Percentiles rank a stretch among this genome's conserved stretches.
These are phyloP conservation scores for Pandemis heparana DNA, from an alignment of 2,888 invertebrate species.

Conservation along the genomic window DNA sequence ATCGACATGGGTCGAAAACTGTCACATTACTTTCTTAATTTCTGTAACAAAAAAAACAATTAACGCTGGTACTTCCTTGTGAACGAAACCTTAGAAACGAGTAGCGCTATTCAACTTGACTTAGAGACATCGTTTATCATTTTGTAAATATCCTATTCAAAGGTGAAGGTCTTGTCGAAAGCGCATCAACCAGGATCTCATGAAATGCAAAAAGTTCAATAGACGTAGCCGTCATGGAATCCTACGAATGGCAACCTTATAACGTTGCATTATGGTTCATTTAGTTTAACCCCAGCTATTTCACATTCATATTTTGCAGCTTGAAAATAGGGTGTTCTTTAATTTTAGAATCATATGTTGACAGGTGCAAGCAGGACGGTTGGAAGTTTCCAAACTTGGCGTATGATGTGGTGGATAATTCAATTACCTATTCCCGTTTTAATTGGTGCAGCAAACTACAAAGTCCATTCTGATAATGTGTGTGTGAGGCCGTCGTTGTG, in stretches of 20 bases:
- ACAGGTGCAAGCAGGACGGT: conserved; percentile 16
- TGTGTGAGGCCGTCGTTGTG: neutral
- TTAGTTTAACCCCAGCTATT: neutral
- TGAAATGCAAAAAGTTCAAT: neutral
- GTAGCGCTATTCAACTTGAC: no score
- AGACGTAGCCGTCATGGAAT: neutral
- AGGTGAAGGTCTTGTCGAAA: conserved; percentile 4
- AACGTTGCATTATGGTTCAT: neutral
- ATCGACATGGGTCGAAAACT: no score
- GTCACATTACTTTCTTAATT: no score
- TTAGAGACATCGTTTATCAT: no score
- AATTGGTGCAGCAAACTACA: neutral
- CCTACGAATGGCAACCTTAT: neutral
- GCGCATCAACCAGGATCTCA: conserved; percentile 11
- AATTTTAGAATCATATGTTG: conserved; percentile 13
- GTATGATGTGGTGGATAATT: neutral
- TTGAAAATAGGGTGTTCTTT: conserved; percentile 13
- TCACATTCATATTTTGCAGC: neutral
- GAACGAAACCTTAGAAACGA: no score
- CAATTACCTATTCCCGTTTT: neutral
- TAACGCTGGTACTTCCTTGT: no score
- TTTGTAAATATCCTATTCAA: no score
- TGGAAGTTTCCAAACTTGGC: neutral
- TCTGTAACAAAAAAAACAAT: no score
- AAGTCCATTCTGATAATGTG: neutral